Base-by-base conservation (phyloP, 1,140 invertebrate species). In the Hetaerina americana region DNA sequence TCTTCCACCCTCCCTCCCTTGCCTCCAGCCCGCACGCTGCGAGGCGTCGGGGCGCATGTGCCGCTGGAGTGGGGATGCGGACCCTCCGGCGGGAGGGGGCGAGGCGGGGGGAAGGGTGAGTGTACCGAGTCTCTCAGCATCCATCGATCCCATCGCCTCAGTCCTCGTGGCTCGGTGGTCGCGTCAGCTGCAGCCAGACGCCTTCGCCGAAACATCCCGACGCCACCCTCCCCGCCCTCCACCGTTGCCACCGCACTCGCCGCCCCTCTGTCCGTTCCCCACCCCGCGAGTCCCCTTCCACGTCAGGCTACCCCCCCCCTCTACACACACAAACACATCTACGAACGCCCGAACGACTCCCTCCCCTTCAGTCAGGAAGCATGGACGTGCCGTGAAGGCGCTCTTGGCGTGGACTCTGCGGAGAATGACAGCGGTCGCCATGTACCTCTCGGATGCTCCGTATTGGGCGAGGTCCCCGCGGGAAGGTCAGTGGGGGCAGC, bases 391-490 rank as follows among this genome's bases (percentile, higher is more conserved):
- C n/a, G n/a, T n/a, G n/a, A n/a, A n/a, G n/a, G n/a, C n/a, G n/a
- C n/a, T n/a, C n/a, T n/a, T n/a, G n/a, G n/a, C n/a, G n/a, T 57
- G 2, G 22, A 57, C 22, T 70, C 28, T 22, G 8, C 22, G 18
- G 22, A 26, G 70, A 70, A 26, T 49, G 27, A 67, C 6, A 67
- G 22, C 66, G n/a, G 67, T 31, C 5, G 27, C 2, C 40, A 75
- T 75, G 73, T 74, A 74, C 69, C 68, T 75, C n/a, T 72, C 74
- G 15, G 73, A 74, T 22, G 68, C 70, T 26, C 71, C 73, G 18
- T 75, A 75, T 29, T 75, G 74, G 73, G 81, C 77, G 27, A 27
- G 70, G 26, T 67, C 74, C 27, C 74, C 74, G 25, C 24, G 72
- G 28, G 73, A 75, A 6, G 74, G 74, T 15, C 73, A 18, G 66